Evolutionary conservation across 2,888 invertebrate genomes (phyloP).

Genomic region (Lasioglossum villosulum): DNA sequence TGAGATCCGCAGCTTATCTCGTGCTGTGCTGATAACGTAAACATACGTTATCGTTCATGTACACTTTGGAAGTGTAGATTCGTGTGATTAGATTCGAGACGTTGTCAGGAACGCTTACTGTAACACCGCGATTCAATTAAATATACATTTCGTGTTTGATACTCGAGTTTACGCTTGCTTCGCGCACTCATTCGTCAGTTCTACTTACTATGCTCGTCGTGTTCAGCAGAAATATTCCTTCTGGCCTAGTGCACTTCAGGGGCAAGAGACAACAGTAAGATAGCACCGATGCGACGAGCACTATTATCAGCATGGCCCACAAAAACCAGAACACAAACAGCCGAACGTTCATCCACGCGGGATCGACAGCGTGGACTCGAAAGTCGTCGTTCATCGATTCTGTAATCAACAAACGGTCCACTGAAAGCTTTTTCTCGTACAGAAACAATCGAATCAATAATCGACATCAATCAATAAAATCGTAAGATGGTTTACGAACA

Average conservation of each 20-base stretch:
- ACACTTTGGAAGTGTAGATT: not conserved
- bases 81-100: constrained; percentile 12
- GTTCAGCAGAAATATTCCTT: constrained; percentile 27
- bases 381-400: constrained; percentile 42
- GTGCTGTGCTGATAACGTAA: constrained; percentile 37
- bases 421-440: not conserved
- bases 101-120: constrained; percentile 21
- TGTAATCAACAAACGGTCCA: constrained; percentile 26
- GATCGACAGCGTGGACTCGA: constrained; percentile 65
- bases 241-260: constrained; percentile 46
- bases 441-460: not conserved
- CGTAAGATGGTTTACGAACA: no score
- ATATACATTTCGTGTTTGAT: not conserved
- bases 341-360: constrained; percentile 76
- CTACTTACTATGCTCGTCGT: constrained; percentile 31
- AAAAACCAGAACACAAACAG: constrained; percentile 77
- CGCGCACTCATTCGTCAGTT: not conserved
- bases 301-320: constrained; percentile 72
- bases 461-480: no score
- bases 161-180: not conserved
- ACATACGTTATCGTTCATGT: constrained; percentile 22
- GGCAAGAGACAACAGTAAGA: constrained; percentile 68
- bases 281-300: constrained; percentile 70
- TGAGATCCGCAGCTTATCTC: constrained; percentile 30
- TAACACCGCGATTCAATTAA: constrained; percentile 4